Percentiles rank a stretch among this genome's conserved stretches.
phyloP scores from a whole-genome alignment of 1,140 invertebrate species.

The Rhopalosiphum maidis region DNA sequence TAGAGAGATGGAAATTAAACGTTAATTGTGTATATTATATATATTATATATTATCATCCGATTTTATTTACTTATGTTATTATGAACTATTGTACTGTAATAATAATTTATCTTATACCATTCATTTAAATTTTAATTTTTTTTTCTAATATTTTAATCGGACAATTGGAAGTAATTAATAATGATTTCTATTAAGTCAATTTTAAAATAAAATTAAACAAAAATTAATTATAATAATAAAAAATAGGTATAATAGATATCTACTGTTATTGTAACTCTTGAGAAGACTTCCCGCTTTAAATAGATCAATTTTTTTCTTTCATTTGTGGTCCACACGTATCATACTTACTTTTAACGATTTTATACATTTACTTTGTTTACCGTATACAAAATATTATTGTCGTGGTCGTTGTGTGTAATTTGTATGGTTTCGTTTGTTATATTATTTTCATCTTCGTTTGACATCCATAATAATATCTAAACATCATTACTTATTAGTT shows the following conservation, averaged over 20 bases:
- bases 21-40: not conserved
- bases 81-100: not conserved
- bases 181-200: not conserved
- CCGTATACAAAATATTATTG: not conserved
- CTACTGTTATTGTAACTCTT: not conserved
- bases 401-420: not conserved
- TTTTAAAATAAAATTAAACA: not conserved
- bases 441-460: not conserved
- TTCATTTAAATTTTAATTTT: not conserved
- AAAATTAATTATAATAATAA: not conserved
- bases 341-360: not conserved
- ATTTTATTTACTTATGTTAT: constrained; percentile 6
- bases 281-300: not conserved
- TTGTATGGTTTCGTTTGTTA: not conserved
- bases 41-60: not conserved
- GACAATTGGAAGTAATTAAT: not conserved
- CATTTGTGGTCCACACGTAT: not conserved
- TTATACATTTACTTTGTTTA: not conserved
- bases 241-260: not conserved
- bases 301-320: not conserved
- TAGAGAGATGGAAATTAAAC: not conserved
- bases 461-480: not conserved
- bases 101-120: not conserved
- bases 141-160: constrained; percentile 6
- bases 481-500: not conserved